These are phyloP conservation scores for Ephydatia muelleri DNA, from an alignment of 37 sponge, comb jelly and placozoan genomes.

Conservation along the genomic window DNA sequence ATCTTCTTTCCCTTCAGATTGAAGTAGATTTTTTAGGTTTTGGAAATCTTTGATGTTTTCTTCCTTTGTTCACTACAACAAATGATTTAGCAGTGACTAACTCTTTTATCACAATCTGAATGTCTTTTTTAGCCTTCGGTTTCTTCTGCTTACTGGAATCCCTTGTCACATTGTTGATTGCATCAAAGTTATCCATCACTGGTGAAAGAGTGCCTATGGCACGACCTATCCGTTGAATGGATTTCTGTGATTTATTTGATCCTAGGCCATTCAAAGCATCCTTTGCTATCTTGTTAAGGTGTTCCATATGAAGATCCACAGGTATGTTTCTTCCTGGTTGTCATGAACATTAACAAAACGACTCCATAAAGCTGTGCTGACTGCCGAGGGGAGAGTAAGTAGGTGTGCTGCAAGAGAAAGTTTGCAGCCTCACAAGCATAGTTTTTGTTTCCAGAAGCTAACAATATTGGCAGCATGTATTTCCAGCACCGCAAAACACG, in stretches of 20 bases:
- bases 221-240: conserved; percentile 37
- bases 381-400: conserved; percentile 38
- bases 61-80: conserved; percentile 17
- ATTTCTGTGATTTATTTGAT: conserved; percentile 32
- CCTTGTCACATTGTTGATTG: background rate
- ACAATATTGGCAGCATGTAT: conserved; percentile 40
- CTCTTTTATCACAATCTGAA: conserved; percentile 12
- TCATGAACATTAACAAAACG: conserved; percentile 25
- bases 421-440: conserved; percentile 27
- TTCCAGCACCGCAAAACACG: conserved; percentile 55
- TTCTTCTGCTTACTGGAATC: conserved; percentile 1
- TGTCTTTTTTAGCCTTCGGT: conserved; percentile 17
- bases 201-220: conserved; percentile 12
- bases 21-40: background rate
- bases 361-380: conserved; percentile 44
- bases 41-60: conserved; percentile 13
- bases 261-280: conserved; percentile 44
- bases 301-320: conserved; percentile 47
- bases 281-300: conserved; percentile 39
- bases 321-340: conserved; percentile 44
- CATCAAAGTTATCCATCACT: conserved; percentile 31
- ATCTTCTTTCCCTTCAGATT: background rate
- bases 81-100: conserved; percentile 28
- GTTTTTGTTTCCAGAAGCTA: conserved; percentile 22
- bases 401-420: too few species aligned